Evolutionary conservation across 2,888 invertebrate genomes (phyloP).

Genomic region (Hydrotaea cyrtoneurina): DNA sequence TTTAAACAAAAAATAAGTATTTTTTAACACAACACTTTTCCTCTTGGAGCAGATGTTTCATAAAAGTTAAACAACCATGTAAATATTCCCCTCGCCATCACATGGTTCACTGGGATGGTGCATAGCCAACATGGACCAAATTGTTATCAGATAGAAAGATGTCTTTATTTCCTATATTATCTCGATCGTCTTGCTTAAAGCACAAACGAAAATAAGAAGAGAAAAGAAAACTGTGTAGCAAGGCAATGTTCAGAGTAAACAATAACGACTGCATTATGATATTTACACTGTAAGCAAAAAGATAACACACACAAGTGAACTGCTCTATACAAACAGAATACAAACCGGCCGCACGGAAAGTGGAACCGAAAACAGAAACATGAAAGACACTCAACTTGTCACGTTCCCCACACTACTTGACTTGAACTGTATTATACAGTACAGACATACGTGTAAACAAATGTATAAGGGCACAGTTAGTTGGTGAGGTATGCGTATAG

Average conservation of each 20-base stretch:
- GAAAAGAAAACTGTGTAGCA: background rate
- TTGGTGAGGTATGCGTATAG: no score
- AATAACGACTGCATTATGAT: conserved; percentile 58
- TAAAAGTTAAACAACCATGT: no score
- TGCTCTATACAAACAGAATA: background rate
- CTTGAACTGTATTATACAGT: conserved; percentile 1
- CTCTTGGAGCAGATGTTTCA: no score
- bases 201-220: background rate
- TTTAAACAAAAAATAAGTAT: no score
- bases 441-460: background rate
- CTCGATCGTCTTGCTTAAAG: background rate
- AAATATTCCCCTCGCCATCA: no score
- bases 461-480: background rate
- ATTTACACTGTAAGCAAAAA: conserved; percentile 53
- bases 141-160: background rate
- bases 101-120: no score
- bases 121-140: background rate
- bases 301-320: conserved; percentile 28
- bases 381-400: conserved; percentile 24
- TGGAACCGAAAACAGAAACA: background rate
- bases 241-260: conserved; percentile 18
- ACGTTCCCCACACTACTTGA: conserved; percentile 31
- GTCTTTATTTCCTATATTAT: background rate
- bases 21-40: no score
- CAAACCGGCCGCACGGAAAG: background rate